These are phyloP conservation scores for Pilophorus perplexus DNA, from an alignment of 2,888 invertebrate species.

Conservation along the genomic window DNA sequence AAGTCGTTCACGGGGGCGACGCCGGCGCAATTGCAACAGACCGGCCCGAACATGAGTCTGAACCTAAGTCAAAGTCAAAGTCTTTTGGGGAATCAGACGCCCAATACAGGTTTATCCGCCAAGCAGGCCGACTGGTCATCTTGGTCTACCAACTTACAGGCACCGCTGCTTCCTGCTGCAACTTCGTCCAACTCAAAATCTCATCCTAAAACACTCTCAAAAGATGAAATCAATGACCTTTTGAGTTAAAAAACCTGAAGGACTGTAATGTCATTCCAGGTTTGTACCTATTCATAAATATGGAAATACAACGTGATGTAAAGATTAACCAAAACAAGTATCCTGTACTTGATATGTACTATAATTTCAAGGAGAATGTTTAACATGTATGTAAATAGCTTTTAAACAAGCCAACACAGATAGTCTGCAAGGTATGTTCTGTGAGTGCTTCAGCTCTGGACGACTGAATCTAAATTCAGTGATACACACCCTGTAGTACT, in stretches of 20 bases:
- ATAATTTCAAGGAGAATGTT: too few species aligned
- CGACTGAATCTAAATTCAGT: too few species aligned
- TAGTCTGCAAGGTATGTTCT: too few species aligned
- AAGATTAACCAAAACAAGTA: too few species aligned
- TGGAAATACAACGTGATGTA: too few species aligned
- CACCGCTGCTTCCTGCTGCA: slow-evolving; percentile 28
- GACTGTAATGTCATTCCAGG: too few species aligned
- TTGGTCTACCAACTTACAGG: slow-evolving; percentile 29
- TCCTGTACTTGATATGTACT: too few species aligned
- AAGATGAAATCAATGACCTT: slow-evolving; percentile 52
- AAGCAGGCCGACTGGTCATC: slow-evolving; percentile 26
- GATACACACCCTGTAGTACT: too few species aligned
- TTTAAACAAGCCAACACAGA: too few species aligned
- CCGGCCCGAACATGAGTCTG: slow-evolving; percentile 24
- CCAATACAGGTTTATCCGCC: background rate
- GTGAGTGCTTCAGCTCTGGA: too few species aligned
- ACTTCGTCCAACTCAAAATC: background rate
- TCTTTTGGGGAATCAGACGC: background rate
- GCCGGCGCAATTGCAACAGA: slow-evolving; percentile 2
- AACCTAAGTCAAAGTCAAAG: slow-evolving; percentile 26
- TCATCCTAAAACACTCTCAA: slow-evolving; percentile 50
- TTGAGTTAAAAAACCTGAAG: slow-evolving; percentile 51
- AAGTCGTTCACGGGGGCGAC: slow-evolving; percentile 22
- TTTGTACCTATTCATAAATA: too few species aligned
- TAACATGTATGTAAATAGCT: too few species aligned